Evolutionary conservation across 2,888 invertebrate genomes (phyloP), one percentile per base, ranked within the genome.

Genomic region (Stegana nigrithorax): DNA sequence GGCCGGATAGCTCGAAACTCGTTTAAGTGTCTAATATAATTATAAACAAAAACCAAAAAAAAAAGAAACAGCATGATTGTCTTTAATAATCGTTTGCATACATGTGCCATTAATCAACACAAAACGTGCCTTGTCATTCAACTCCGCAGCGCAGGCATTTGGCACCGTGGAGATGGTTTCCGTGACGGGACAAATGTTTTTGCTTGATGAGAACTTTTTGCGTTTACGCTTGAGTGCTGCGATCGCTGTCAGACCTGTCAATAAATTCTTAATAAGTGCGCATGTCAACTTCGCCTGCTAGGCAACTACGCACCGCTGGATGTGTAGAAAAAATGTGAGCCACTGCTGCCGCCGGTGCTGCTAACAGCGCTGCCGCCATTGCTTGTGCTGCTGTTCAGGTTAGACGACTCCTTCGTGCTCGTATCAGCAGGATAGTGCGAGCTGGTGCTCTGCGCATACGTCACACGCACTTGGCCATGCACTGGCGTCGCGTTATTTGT

Each of bases 131-230:
- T 84, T 84, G 67, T 84, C 84, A 67, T 68, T 83, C 60, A 84
- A 64, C 19, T 78, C 75, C n/a, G 80, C 72, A 5, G 72, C 74
- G 53, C 32, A 10, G 21, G 69, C 65, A 61, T 73, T 75, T 25
- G 73, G 66, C 53, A 68, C 70, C 29, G 82, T 75, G 29, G 84
- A 78, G 65, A 83, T 83, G 10, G 87, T 86, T 64, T 86, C 85
- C 59, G 87, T 87, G 32, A 89, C 87, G 5, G 89, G 89, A 73
- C 88, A 90, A 58, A 90, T 89, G 67, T 91, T 91, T 73, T 93
- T 88, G 64, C 93, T 93, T 68, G 93, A 91, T 0, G 93, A 93
- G 86, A 93, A 94, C 83, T 93, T 93, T 86, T 93, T 93, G 68
- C 93, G 89, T 84, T 93, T 94, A 81, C 91, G 90, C 82, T 91